phyloP scores from a whole-genome alignment of 2,113 vertebrate genomes.

The Acanthisitta chloris region DNA sequence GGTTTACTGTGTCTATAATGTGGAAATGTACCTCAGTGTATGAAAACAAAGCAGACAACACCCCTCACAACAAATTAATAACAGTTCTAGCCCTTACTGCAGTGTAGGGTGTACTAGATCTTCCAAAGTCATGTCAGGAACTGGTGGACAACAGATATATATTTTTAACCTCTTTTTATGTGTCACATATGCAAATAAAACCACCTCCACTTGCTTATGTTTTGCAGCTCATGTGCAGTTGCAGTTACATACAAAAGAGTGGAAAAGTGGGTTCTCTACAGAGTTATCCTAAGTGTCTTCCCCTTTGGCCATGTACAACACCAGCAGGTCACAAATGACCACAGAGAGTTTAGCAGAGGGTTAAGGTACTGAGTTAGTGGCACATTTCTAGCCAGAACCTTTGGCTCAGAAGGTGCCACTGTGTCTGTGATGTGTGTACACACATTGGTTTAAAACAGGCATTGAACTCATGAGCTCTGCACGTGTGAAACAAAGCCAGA shows the following conservation, averaged over 20 bases:
- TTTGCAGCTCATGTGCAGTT: neutral
- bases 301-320: neutral
- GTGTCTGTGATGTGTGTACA: neutral
- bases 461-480: neutral
- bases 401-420: neutral
- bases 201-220: neutral
- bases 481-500: neutral
- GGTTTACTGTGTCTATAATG: neutral
- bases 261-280: neutral
- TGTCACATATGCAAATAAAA: neutral
- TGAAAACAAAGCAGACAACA: neutral
- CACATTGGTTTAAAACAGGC: neutral
- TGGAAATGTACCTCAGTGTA: neutral
- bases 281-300: neutral
- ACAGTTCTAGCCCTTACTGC: neutral
- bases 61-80: accelerated
- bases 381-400: neutral
- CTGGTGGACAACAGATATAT: neutral
- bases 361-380: neutral
- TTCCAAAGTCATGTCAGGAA: neutral
- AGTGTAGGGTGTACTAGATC: neutral
- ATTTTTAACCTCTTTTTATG: neutral
- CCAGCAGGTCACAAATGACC: neutral
- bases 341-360: neutral
- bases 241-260: neutral